Percentiles rank a stretch among this genome's conserved stretches.
Evolutionary conservation across 1,140 invertebrate genomes (phyloP).

Genomic region (Saccostrea cuccullata): DNA sequence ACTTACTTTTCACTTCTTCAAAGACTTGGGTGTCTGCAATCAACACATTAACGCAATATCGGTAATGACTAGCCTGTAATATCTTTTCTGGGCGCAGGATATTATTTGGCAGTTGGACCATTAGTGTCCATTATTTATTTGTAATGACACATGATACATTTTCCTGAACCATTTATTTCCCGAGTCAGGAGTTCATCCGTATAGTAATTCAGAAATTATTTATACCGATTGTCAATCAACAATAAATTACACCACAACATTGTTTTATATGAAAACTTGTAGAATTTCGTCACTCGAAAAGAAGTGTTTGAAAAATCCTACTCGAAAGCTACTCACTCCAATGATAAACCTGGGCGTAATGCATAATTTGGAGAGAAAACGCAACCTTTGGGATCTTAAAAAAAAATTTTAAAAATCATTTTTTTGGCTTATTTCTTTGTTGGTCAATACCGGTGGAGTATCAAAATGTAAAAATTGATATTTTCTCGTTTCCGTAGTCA

Average conservation of each 20-base stretch:
- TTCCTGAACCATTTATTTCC: slow-evolving; percentile 17
- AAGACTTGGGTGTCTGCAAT: not conserved
- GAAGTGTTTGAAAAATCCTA: not conserved
- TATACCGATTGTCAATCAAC: slow-evolving; percentile 29
- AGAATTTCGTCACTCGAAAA: not conserved
- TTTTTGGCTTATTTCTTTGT: too few relatives aligned
- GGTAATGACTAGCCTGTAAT: not conserved
- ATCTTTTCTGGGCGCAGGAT: slow-evolving; percentile 32
- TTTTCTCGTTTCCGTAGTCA: too few relatives aligned
- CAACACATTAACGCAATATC: not conserved
- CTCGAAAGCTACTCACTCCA: not conserved
- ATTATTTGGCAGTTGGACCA: slow-evolving; percentile 24
- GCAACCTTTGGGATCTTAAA: too few relatives aligned
- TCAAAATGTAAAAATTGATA: too few relatives aligned
- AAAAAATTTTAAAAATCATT: too few relatives aligned
- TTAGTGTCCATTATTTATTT: slow-evolving; percentile 38
- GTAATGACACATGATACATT: slow-evolving; percentile 36
- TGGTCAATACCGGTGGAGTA: too few relatives aligned
- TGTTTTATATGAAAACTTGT: slow-evolving; percentile 30
- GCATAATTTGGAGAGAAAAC: too few relatives aligned
- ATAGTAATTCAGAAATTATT: slow-evolving; percentile 35
- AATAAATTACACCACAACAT: slow-evolving; percentile 24
- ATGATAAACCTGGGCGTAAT: not conserved
- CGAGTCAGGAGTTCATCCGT: slow-evolving; percentile 14
- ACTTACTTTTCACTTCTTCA: not conserved